phyloP scores from a whole-genome alignment of 2,888 invertebrate species.

The Volucella inflata region DNA sequence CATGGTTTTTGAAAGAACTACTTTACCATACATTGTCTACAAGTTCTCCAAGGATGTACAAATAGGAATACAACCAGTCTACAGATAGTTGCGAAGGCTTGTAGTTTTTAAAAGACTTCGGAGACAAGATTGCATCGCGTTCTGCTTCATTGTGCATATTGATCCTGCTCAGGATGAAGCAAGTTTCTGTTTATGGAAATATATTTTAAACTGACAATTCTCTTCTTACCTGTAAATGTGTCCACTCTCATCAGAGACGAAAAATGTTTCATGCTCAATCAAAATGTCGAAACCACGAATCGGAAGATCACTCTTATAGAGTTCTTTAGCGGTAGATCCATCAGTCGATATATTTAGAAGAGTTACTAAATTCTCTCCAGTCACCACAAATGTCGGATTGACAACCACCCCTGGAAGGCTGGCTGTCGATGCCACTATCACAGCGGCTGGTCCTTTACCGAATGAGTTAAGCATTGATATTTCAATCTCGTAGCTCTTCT shows the following conservation, averaged over 20 bases:
- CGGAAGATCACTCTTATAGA: slow-evolving; percentile 79
- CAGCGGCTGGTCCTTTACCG: slow-evolving; percentile 91
- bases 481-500: slow-evolving; percentile 90
- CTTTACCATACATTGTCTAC: slow-evolving; percentile 83
- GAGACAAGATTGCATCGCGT: slow-evolving; percentile 84
- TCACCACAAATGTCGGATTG: slow-evolving; percentile 85
- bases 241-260: slow-evolving; percentile 90
- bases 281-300: slow-evolving; percentile 90
- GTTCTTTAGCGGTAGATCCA: slow-evolving; percentile 59
- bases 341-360: slow-evolving; percentile 85
- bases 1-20: neutral
- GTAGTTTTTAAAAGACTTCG: slow-evolving; percentile 85
- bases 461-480: slow-evolving; percentile 91
- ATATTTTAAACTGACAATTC: neutral
- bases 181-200: neutral
- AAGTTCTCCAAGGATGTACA: slow-evolving; percentile 92
- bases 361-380: slow-evolving; percentile 88
- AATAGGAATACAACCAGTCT: slow-evolving; percentile 94
- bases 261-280: slow-evolving; percentile 89
- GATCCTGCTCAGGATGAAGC: slow-evolving; percentile 22
- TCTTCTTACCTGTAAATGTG: slow-evolving; percentile 85
- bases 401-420: slow-evolving; percentile 79
- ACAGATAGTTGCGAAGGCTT: slow-evolving; percentile 90
- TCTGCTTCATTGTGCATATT: slow-evolving; percentile 72
- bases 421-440: slow-evolving; percentile 88